Evolutionary conservation across 2,797 vertebrate species (phyloP), one percentile per base, ranked within the genome.

Genomic region (Macropodus opercularis): DNA sequence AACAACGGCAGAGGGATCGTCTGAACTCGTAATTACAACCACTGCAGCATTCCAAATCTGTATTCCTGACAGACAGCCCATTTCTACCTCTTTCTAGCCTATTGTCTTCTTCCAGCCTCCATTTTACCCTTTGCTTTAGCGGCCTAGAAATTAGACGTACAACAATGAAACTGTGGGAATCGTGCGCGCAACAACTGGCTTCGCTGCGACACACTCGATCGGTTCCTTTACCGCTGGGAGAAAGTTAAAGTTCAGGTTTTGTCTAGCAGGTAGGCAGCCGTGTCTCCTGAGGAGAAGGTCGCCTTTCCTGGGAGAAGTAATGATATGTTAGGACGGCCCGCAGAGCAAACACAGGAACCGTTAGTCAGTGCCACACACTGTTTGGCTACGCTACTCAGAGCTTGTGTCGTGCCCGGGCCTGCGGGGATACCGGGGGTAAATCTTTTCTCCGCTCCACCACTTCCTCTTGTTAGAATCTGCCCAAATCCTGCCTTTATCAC

Each of bases 1-100:
- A 70, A 69, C 69, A 36, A 49, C 63, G 52, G 61, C 59, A 57
- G 49, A 63, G 59, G 71, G 80, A 72, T 82, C 78, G 83, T 87
- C 78, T 86, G 63, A 64, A 77, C 72, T 86, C 69, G 88, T 88
- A 90, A 90, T 91, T 91, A 92, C 90, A 91, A 86, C 85, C 78
- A 82, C 81, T 72, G 64, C 79, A 79, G 73, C 77, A 85, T 85
- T 87, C 81, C 80, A 52, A 21, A 35, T 57, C 64, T 54, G 64
- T 83, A 75, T 81, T 80, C 74, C 81, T 55, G 59, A 71, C 70
- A 75, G 72, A 67, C 68, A 67, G 49, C 51, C 41, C 49, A 50
- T 72, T 57, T 65, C 71, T 59, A 39, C n/a, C 23, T 48, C 54
- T 34, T 34, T 10, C 23, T 58, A 60, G 58, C 59, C 66, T 72